Conservation (phyloP, 2,797 vertebrate genomes). For the Eulemur rubriventer region DNA sequence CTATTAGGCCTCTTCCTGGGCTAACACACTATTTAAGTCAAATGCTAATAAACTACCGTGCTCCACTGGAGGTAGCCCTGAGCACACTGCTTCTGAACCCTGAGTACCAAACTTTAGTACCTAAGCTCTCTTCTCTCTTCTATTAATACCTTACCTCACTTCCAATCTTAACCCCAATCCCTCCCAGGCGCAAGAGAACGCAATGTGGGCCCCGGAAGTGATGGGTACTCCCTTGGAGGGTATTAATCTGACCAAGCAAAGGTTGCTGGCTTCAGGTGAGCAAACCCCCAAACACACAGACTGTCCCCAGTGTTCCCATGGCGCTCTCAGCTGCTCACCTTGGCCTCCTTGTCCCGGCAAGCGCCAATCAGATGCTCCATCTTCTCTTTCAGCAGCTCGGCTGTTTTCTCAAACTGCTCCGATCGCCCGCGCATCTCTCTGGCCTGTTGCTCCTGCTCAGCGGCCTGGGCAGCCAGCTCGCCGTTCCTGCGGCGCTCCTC, state of each 20-base stretch:
- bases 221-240: neutral
- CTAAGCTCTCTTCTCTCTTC: neutral
- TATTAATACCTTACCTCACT: neutral
- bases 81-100: constrained; percentile 10
- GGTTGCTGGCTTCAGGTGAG: neutral
- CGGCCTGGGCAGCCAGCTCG: neutral
- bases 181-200: neutral
- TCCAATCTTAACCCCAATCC: neutral
- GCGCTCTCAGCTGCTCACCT: constrained; percentile 83
- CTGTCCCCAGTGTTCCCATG: neutral
- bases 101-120: neutral
- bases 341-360: constrained; percentile 83
- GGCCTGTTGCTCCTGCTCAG: constrained; percentile 62
- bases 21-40: neutral
- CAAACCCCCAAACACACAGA: neutral
- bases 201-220: neutral
- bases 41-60: neutral
- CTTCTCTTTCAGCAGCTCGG: constrained; percentile 80
- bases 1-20: neutral
- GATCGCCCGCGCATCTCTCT: constrained; percentile 67
- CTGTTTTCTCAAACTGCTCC: constrained; percentile 27
- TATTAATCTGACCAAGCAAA: neutral
- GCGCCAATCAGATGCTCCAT: constrained; percentile 84
- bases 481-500: constrained; percentile 55
- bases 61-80: neutral